Percentiles rank a stretch among this genome's conserved stretches.
phyloP scores from a whole-genome alignment of 2,888 invertebrate genomes.

The Acanthoscelides obtectus region DNA sequence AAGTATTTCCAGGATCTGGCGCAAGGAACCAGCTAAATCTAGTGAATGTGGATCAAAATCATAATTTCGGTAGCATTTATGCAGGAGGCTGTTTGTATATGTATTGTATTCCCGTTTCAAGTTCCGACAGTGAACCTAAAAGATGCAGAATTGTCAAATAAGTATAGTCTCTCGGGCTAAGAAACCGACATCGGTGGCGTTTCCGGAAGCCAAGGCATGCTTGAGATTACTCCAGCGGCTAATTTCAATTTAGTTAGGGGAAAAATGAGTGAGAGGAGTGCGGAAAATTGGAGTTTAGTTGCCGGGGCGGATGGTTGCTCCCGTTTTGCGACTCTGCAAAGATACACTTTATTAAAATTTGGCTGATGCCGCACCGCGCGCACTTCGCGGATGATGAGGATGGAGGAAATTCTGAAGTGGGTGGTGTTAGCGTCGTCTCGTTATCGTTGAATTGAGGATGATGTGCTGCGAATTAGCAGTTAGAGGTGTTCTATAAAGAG shows the following conservation, averaged over 20 bases:
- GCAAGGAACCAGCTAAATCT: too few species aligned
- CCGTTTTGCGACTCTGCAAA: not conserved
- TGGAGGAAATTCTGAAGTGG: not conserved
- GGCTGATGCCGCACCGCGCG: not conserved
- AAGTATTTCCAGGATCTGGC: too few species aligned
- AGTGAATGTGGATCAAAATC: too few species aligned
- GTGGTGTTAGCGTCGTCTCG: not conserved
- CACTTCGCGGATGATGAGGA: not conserved
- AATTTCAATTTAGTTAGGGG: not conserved
- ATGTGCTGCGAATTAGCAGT: too few species aligned
- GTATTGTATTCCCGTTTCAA: too few species aligned
- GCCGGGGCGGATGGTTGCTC: not conserved
- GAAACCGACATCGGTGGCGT: not conserved
- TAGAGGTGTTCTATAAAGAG: too few species aligned
- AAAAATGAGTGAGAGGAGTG: not conserved
- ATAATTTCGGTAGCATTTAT: too few species aligned
- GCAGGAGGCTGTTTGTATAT: too few species aligned
- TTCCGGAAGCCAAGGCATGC: not conserved
- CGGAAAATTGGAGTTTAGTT: not conserved
- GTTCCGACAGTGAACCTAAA: not conserved
- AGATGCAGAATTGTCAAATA: not conserved
- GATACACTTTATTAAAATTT: not conserved
- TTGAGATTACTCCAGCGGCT: not conserved
- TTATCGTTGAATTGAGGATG: not conserved
- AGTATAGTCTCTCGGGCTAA: not conserved